These are phyloP conservation scores for Melanotus villosus DNA, from an alignment of 2,888 invertebrate genomes.

Conservation along the genomic window DNA sequence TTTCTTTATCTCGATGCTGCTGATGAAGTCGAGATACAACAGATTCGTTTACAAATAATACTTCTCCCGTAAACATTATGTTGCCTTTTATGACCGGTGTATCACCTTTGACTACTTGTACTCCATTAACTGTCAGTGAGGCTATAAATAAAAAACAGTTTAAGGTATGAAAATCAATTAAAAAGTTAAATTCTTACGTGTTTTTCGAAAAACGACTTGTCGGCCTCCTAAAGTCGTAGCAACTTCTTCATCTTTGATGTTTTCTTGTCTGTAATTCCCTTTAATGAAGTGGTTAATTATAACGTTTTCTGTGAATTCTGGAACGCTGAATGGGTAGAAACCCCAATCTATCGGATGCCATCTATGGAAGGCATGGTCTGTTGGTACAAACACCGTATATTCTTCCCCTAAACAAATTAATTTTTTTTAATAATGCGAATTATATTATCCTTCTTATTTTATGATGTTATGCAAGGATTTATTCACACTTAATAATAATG, in stretches of 20 bases:
- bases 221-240: conserved; percentile 74
- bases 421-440: not conserved
- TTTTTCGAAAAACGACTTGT: conserved; percentile 72
- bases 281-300: conserved; percentile 75
- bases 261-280: conserved; percentile 72
- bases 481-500: no score
- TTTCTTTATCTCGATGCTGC: conserved; percentile 77
- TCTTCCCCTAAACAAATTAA: conserved; percentile 67
- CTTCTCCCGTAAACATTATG: conserved; percentile 76
- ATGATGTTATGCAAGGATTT: no score
- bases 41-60: conserved; percentile 75
- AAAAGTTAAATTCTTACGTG: conserved; percentile 68
- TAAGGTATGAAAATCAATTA: not conserved
- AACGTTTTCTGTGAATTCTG: conserved; percentile 75
- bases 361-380: conserved; percentile 77
- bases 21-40: conserved; percentile 75
- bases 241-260: conserved; percentile 71
- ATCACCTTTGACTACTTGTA: conserved; percentile 73
- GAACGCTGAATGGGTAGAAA: conserved; percentile 78
- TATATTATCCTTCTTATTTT: not conserved
- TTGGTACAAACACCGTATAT: conserved; percentile 76
- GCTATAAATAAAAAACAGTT: conserved; percentile 61
- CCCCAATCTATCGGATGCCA: conserved; percentile 82
- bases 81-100: conserved; percentile 74
- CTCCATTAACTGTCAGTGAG: conserved; percentile 73